Base-by-base conservation (phyloP, 2,113 vertebrate genomes). In the Plotosus lineatus region DNA sequence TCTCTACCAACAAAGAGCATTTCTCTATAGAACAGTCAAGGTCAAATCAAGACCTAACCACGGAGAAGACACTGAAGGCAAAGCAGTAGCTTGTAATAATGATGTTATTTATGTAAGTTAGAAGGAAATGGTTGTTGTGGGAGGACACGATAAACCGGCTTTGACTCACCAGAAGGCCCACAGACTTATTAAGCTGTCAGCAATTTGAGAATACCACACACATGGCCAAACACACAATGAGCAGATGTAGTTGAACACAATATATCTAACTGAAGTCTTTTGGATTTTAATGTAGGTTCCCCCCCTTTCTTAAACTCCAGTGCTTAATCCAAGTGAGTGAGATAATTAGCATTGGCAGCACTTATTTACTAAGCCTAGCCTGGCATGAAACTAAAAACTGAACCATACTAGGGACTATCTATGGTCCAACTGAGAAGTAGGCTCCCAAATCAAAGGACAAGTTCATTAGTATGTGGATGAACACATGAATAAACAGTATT, bases 11-110 rank as follows among this genome's bases (percentile, higher is more conserved):
- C 17, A 7, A 2, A 17, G 8, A 66, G 12, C 28, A 7, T 51
- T 33, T 51, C 3, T 36, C 4, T 38, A 31, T 8, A 5, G 33
- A 19, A 53, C 3, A 53, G 10, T 66, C 31, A 17, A 33, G 65
- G 48, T 40, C 36, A 40, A 28, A 55, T 78, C 33, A 42, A 42
- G 48, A 28, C 44, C 14, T 2, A 15, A 40, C 60, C 46, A 9
- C 17, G 28, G 23, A 40, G 6, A 46, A n/a, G 31, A 68, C 0
- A 1, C 50, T 31, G 36, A 17, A 31, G 6, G 23, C 58, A 56
- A 55, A 31, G 63, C 65, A 56, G 77, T 48, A 80, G 53, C 53
- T 80, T n/a, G 53, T 28, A 71, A 71, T 69, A 60, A 31, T 60
- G 26, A 33, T 5, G 42, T 44, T 33, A 50, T 42, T 60, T 44